These are phyloP conservation scores for Papilio elwesi DNA, from an alignment of 2,888 invertebrate genomes.

Conservation along the genomic window DNA sequence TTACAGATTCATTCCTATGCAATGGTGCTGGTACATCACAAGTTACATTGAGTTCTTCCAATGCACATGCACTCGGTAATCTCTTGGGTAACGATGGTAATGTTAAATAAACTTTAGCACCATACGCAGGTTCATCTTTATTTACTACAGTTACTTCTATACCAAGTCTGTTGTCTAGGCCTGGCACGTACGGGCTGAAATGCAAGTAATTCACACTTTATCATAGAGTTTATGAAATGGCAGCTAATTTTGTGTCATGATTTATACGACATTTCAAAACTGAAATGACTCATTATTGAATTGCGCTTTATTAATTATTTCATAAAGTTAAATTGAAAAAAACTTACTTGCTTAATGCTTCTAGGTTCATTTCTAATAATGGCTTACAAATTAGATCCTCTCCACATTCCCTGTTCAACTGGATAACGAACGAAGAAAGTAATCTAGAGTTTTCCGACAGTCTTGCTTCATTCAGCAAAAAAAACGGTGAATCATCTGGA, in stretches of 20 bases:
- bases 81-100: conserved; percentile 66
- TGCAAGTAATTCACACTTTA: neutral
- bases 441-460: conserved; percentile 62
- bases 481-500: conserved; percentile 55
- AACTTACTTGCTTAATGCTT: conserved; percentile 63
- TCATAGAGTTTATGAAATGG: too few species aligned
- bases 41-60: conserved; percentile 59
- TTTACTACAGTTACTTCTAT: conserved; percentile 64
- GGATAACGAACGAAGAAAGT: conserved; percentile 64
- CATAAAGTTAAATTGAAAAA: too few species aligned
- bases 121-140: conserved; percentile 73
- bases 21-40: conserved; percentile 69
- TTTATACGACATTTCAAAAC: too few species aligned
- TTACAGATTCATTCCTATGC: conserved; percentile 55
- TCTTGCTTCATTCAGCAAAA: conserved; percentile 58
- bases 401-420: conserved; percentile 80
- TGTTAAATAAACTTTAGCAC: conserved; percentile 62
- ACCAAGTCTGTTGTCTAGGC: conserved; percentile 62
- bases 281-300: too few species aligned
- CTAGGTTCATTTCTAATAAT: conserved; percentile 68
- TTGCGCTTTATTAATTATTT: too few species aligned
- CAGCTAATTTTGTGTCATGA: too few species aligned
- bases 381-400: conserved; percentile 81
- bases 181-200: conserved; percentile 69
- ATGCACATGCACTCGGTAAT: conserved; percentile 65